phyloP scores from a whole-genome alignment of 1,140 invertebrate genomes.

The Schlechtendalia chinensis region DNA sequence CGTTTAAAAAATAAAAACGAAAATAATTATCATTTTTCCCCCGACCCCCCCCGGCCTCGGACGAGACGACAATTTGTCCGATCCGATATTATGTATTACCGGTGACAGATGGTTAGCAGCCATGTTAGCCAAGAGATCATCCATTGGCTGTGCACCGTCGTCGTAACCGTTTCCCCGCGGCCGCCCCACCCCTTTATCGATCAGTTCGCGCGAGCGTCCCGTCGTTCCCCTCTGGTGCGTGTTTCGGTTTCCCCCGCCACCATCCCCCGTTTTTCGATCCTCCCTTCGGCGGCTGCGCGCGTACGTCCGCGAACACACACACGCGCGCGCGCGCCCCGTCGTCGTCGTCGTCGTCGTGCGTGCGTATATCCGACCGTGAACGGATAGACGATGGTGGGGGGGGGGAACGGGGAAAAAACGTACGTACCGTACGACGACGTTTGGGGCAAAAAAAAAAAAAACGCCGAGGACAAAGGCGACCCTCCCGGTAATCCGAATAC shows the following conservation, averaged over 20 bases:
- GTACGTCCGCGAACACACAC: background rate
- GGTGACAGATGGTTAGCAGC: conserved; percentile 49
- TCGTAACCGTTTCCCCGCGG: conserved; percentile 46
- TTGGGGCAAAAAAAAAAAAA: background rate
- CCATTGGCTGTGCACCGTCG: conserved; percentile 45
- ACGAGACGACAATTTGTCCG: conserved; percentile 40
- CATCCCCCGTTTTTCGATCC: background rate
- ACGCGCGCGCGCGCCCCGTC: background rate
- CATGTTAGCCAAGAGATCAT: conserved; percentile 47
- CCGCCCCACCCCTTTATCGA: conserved; percentile 47
- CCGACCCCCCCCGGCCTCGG: too few species aligned
- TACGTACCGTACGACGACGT: background rate
- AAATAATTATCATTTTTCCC: conserved; percentile 43
- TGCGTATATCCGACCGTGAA: too few species aligned
- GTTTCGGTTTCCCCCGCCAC: conserved; percentile 16
- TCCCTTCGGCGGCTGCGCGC: too few species aligned
- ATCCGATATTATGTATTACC: conserved; percentile 25
- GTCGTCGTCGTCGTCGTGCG: too few species aligned
- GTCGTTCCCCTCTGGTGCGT: conserved; percentile 23
- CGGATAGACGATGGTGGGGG: too few species aligned
- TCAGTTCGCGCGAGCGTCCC: background rate
- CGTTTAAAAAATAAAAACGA: conserved; percentile 6
- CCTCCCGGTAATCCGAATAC: conserved; percentile 27
- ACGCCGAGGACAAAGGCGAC: conserved; percentile 25
- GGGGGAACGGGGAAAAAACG: conserved; percentile 6